Percentiles rank a stretch among this genome's conserved stretches.
Evolutionary conservation across 2,797 vertebrate genomes (phyloP).

Genomic region (Coluber constrictor): DNA sequence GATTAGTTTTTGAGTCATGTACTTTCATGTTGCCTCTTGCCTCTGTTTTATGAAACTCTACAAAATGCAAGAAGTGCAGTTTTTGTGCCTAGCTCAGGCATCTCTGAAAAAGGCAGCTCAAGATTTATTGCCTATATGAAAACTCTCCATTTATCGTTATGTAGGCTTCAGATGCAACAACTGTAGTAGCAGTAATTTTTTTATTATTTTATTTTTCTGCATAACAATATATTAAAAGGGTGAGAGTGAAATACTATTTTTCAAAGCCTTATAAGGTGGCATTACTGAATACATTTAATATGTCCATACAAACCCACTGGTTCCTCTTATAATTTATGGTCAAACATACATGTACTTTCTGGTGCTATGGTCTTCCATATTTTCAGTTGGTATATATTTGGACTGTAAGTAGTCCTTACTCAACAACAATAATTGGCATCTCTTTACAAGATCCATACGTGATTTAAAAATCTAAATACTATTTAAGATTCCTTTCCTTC

Average conservation of each 20-base stretch:
- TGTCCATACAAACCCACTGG: neutral
- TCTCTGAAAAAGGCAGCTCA: neutral
- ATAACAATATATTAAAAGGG: neutral
- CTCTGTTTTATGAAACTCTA: constrained; percentile 34
- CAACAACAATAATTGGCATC: neutral
- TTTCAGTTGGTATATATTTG: neutral
- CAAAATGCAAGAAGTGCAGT: neutral
- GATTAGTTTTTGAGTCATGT: constrained; percentile 47
- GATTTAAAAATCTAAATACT: neutral
- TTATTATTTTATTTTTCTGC: neutral
- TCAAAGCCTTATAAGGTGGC: neutral
- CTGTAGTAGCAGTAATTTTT: neutral
- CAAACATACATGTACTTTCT: neutral
- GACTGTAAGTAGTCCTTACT: neutral
- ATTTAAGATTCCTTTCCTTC: neutral
- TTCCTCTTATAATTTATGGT: neutral
- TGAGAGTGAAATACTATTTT: neutral
- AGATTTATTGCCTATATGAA: neutral
- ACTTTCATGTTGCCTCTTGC: constrained; percentile 49
- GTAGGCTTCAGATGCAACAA: neutral
- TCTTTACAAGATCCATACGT: neutral
- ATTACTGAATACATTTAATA: neutral
- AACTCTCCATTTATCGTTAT: neutral
- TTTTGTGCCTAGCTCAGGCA: neutral
- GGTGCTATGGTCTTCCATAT: neutral